phyloP scores from a whole-genome alignment of 53 echinoderm and acorn worm species.

The Actinopyga echinites region DNA sequence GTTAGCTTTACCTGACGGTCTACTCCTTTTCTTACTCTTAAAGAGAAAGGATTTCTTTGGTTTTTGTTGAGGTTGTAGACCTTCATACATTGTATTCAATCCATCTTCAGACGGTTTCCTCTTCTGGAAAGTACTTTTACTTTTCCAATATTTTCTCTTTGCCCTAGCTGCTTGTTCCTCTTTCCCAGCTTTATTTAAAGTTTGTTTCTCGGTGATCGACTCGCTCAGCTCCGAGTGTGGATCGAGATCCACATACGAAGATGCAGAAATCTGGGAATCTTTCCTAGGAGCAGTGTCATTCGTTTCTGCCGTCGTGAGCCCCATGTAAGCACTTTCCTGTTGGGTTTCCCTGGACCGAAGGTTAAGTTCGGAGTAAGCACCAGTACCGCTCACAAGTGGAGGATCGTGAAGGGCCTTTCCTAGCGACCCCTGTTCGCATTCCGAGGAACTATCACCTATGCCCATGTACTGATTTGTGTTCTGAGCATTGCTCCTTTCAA shows the following conservation, averaged over 20 bases:
- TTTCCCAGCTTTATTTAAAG: neutral
- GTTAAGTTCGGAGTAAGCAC: conserved; percentile 16
- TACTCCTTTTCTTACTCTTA: neutral
- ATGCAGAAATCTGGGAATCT: neutral
- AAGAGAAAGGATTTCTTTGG: conserved; percentile 15
- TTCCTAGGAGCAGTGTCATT: neutral
- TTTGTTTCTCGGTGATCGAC: neutral
- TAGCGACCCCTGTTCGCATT: neutral
- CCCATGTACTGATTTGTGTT: conserved; percentile 22
- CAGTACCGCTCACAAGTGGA: neutral
- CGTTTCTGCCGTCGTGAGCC: neutral
- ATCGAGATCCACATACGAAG: neutral
- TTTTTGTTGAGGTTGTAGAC: neutral
- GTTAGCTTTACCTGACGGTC: neutral
- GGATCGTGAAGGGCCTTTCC: neutral
- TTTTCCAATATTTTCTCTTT: conserved; percentile 17
- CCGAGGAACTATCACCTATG: neutral
- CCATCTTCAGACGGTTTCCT: neutral
- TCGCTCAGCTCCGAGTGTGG: no score
- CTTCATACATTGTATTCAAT: conserved; percentile 6
- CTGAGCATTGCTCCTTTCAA: neutral
- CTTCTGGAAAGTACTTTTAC: conserved; percentile 26
- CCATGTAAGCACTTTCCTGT: conserved; percentile 12
- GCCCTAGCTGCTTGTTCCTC: no score
- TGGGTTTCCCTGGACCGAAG: neutral